These are phyloP conservation scores for Limanda limanda DNA, from an alignment of 2,113 vertebrate genomes.

Conservation along the genomic window DNA sequence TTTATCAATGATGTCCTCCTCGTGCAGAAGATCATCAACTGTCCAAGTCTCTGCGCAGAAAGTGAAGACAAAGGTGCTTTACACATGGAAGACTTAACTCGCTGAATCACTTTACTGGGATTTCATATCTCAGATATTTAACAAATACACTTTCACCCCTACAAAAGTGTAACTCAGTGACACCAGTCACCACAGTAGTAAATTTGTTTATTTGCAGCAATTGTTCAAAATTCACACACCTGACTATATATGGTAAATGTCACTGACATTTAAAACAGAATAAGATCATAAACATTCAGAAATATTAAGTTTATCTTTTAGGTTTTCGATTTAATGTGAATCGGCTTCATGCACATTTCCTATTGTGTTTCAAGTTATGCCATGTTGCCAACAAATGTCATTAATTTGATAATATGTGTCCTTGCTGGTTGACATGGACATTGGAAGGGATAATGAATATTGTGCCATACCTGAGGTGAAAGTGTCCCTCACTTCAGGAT, in stretches of 20 bases:
- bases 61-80: neutral
- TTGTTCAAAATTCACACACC: no score
- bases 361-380: neutral
- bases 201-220: neutral
- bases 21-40: constrained; percentile 83
- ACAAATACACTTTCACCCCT: no score
- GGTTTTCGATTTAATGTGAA: no score
- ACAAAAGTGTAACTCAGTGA: neutral
- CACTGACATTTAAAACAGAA: no score
- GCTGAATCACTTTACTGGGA: no score
- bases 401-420: neutral
- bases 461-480: constrained; percentile 41
- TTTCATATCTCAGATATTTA: no score
- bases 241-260: no score
- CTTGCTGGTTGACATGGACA: neutral
- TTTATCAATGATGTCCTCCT: constrained; percentile 87
- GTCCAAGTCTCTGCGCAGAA: constrained; percentile 60
- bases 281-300: no score
- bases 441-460: neutral
- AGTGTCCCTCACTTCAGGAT: constrained; percentile 9
- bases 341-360: no score
- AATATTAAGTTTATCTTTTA: no score
- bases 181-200: neutral
- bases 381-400: neutral
- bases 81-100: neutral